Evolutionary conservation across 2,797 vertebrate genomes (phyloP).

Genomic region (Enteromius thamalakanensis): DNA sequence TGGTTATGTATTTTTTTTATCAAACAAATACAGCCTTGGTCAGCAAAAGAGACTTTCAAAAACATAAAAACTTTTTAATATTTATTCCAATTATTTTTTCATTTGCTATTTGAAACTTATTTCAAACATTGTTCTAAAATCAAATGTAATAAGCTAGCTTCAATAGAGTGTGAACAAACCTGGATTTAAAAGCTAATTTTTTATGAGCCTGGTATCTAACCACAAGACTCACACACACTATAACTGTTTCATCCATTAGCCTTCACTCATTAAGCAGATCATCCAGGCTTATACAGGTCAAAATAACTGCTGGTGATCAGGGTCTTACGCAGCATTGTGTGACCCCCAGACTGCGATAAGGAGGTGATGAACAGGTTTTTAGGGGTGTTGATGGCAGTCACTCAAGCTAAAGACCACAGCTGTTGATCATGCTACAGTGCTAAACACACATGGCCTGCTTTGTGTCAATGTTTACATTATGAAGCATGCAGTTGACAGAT

Average conservation of each 20-base stretch:
- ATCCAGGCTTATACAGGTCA: conserved; percentile 40
- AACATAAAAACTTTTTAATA: neutral
- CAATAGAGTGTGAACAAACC: neutral
- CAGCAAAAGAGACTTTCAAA: neutral
- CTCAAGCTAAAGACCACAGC: conserved; percentile 4
- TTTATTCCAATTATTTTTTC: neutral
- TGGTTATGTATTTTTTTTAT: neutral
- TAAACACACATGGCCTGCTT: conserved; percentile 4
- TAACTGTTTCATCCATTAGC: conserved; percentile 53
- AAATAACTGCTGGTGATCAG: conserved; percentile 46
- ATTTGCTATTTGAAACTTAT: neutral
- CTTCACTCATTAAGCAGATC: conserved; percentile 40
- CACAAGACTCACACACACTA: conserved; percentile 23
- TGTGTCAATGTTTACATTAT: neutral
- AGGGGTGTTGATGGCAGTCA: neutral
- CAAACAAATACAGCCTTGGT: neutral
- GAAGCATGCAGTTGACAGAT: neutral
- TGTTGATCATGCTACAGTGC: conserved; percentile 3
- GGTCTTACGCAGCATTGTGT: neutral
- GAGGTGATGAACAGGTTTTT: neutral
- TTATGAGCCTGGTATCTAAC: neutral
- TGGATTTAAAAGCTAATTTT: conserved; percentile 12
- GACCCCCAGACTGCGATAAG: conserved; percentile 15
- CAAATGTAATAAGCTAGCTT: neutral
- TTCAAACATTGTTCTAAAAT: neutral